Conservation (phyloP, 2,113 vertebrate species). For the Myotis yumanensis region DNA sequence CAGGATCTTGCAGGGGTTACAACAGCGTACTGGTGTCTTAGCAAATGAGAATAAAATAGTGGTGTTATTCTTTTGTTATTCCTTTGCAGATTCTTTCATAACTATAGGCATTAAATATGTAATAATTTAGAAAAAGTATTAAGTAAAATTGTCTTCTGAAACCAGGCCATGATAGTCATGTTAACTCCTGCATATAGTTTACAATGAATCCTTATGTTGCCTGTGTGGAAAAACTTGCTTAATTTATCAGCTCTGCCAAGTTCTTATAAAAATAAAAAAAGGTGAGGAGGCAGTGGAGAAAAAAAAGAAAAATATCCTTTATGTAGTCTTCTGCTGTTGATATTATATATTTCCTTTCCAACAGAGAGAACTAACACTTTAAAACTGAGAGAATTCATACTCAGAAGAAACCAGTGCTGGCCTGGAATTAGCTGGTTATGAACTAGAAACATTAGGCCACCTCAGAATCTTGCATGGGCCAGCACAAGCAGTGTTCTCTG, state of each 20-base stretch:
- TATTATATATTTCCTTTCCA: constrained; percentile 33
- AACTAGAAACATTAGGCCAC: neutral
- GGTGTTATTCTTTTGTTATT: neutral
- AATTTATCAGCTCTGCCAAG: constrained; percentile 51
- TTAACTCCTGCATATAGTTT: constrained; percentile 27
- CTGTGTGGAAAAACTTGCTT: constrained; percentile 40
- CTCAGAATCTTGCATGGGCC: neutral
- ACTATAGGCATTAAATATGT: neutral
- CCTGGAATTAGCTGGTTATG: constrained; percentile 27
- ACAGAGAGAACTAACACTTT: neutral
- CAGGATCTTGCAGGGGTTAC: neutral
- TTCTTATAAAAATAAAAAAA: constrained; percentile 57
- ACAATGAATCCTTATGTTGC: constrained; percentile 30
- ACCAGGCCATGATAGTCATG: neutral
- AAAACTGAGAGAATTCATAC: neutral
- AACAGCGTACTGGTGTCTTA: neutral
- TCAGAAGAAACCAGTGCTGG: neutral
- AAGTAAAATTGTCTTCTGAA: constrained; percentile 40
- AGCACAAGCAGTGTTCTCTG: neutral
- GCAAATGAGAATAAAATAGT: neutral
- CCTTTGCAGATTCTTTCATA: neutral
- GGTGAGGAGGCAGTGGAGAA: neutral
- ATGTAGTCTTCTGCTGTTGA: constrained; percentile 45
- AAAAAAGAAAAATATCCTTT: constrained; percentile 37
- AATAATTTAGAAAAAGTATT: constrained; percentile 25